Conservation (phyloP, 92 coral and sea anemone genomes). For the Porites lobata region DNA sequence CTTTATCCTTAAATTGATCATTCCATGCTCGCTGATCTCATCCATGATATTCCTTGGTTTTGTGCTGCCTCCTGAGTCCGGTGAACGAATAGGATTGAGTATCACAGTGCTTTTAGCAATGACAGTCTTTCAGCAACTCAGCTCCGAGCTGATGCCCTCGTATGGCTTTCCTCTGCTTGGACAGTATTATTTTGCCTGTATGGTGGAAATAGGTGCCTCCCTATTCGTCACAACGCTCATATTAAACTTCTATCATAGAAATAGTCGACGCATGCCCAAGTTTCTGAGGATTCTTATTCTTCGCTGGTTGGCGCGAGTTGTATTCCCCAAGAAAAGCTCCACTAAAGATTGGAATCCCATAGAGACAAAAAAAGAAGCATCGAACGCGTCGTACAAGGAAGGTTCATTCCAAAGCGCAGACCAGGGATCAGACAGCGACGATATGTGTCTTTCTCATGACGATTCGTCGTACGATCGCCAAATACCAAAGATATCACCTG, state of each 20-base stretch:
- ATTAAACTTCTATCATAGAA: constrained; percentile 94
- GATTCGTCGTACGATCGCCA: constrained; percentile 30
- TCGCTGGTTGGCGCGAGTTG: constrained; percentile 85
- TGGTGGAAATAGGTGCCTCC: constrained; percentile 88
- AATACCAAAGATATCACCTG: not conserved
- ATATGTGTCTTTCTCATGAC: not conserved
- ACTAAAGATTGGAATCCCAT: constrained; percentile 48
- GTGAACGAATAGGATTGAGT: constrained; percentile 96
- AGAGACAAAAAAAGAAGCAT: not conserved
- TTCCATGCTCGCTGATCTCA: constrained; percentile 95
- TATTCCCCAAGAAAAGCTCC: constrained; percentile 71
- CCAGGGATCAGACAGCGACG: constrained; percentile 31
- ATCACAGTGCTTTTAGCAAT: constrained; percentile 95
- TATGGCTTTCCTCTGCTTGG: constrained; percentile 96
- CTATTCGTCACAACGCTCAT: constrained; percentile 89
- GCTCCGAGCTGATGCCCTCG: constrained; percentile 95
- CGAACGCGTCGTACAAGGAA: not conserved
- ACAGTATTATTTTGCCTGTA: constrained; percentile 95
- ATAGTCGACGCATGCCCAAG: constrained; percentile 89
- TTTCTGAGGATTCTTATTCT: constrained; percentile 71
- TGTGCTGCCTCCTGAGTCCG: constrained; percentile 96
- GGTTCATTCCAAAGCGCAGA: not conserved
- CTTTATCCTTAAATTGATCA: constrained; percentile 85
- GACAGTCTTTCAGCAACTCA: constrained; percentile 98
- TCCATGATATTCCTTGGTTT: constrained; percentile 96